These are phyloP conservation scores for Spea hammondii DNA, from an alignment of 2,797 vertebrate genomes.

Conservation along the genomic window DNA sequence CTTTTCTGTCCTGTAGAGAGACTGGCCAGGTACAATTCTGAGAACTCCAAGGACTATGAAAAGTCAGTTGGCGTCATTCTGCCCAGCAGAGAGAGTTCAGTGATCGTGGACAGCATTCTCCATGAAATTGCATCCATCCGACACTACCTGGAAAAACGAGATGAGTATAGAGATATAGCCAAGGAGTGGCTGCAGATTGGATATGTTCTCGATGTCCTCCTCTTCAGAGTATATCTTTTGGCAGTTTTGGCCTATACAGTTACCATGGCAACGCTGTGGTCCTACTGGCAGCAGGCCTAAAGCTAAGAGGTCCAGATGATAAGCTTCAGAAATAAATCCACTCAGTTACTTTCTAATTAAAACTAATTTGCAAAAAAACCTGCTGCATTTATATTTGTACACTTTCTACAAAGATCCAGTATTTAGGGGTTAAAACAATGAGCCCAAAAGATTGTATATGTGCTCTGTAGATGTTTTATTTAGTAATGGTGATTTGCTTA, in stretches of 20 bases:
- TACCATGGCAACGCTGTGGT: slow-evolving; percentile 88
- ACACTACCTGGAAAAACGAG: slow-evolving; percentile 82
- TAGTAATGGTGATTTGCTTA: too few relatives aligned
- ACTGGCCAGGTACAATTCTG: slow-evolving; percentile 71
- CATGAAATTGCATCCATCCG: slow-evolving; percentile 82
- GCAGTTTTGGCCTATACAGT: slow-evolving; percentile 83
- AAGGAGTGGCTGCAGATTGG: slow-evolving; percentile 93
- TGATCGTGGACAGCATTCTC: slow-evolving; percentile 73
- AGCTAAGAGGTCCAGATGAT: background rate
- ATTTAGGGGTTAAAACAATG: too few relatives aligned
- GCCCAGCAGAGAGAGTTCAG: slow-evolving; percentile 59
- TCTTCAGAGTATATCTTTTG: slow-evolving; percentile 85
- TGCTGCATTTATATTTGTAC: too few relatives aligned
- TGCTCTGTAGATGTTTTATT: too few relatives aligned
- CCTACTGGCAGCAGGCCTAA: slow-evolving; percentile 80
- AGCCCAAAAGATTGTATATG: too few relatives aligned
- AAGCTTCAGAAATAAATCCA: too few relatives aligned
- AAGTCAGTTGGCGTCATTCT: slow-evolving; percentile 48
- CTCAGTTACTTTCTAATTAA: too few relatives aligned
- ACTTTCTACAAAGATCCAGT: too few relatives aligned
- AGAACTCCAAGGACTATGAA: slow-evolving; percentile 62
- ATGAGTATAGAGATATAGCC: slow-evolving; percentile 79
- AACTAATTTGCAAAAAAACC: too few relatives aligned
- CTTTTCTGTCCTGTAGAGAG: slow-evolving; percentile 63
- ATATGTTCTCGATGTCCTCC: slow-evolving; percentile 86